A percentile compares a stretch with the other conserved stretches of the same genome.
Conservation (phyloP, 2,797 vertebrate species). For the Arctocebus calabarensis region DNA sequence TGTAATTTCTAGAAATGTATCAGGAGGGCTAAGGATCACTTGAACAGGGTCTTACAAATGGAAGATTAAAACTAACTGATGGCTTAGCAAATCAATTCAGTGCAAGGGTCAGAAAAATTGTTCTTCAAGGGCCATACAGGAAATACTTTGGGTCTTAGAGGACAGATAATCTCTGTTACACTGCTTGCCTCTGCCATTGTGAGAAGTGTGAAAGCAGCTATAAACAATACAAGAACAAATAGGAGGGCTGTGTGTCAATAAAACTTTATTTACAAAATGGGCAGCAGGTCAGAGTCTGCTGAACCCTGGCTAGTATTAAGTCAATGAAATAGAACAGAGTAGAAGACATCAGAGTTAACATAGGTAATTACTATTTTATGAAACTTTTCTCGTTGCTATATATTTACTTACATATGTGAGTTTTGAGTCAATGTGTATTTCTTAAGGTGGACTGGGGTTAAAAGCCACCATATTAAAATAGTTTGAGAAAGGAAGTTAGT, state of each 20-base stretch:
- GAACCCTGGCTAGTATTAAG: neutral
- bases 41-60: neutral
- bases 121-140: neutral
- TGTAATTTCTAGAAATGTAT: neutral
- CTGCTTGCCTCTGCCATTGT: neutral
- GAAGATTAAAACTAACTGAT: neutral
- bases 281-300: neutral
- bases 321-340: neutral
- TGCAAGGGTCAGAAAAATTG: neutral
- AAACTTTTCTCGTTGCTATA: neutral
- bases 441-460: neutral
- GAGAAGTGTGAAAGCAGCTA: neutral
- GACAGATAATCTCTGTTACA: neutral
- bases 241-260: neutral
- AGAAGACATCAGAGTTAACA: neutral
- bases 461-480: neutral
- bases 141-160: neutral
- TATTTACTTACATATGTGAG: neutral
- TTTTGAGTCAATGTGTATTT: neutral
- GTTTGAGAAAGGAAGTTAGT: neutral
- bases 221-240: neutral
- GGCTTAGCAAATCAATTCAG: neutral
- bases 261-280: conserved; percentile 55
- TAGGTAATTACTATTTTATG: neutral
- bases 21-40: neutral